A percentile compares a stretch with the other conserved stretches of the same genome.
Evolutionary conservation across 2,797 vertebrate genomes (phyloP).

Genomic region (Gadopsis bispinosus): DNA sequence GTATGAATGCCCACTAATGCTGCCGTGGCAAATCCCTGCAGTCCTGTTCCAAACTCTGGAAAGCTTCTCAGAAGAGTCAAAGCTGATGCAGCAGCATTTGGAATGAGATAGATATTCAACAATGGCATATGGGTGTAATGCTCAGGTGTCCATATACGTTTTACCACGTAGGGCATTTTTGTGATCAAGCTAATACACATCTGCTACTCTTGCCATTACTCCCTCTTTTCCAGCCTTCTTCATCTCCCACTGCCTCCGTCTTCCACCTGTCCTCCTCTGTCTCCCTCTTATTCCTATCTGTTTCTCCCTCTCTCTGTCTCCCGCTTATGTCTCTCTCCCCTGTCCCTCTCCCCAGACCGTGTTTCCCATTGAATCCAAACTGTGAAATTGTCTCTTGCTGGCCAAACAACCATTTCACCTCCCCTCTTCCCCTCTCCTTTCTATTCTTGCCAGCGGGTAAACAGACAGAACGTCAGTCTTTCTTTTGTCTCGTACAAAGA

Average conservation of each 20-base stretch:
- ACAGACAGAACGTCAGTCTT: slow-evolving; percentile 63
- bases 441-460: slow-evolving; percentile 53
- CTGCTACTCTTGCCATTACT: neutral
- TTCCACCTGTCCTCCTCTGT: neutral
- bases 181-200: slow-evolving; percentile 2
- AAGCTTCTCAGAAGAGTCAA: neutral
- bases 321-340: slow-evolving; percentile 8
- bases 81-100: neutral
- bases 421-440: slow-evolving; percentile 28
- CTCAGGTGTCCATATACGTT: neutral
- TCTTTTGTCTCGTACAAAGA: slow-evolving; percentile 66
- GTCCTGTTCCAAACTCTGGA: neutral
- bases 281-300: neutral
- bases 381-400: slow-evolving; percentile 45
- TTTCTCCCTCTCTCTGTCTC: slow-evolving; percentile 22
- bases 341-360: slow-evolving; percentile 36
- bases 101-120: neutral
- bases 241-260: neutral
- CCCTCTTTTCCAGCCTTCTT: neutral
- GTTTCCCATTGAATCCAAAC: slow-evolving; percentile 55
- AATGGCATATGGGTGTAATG: neutral
- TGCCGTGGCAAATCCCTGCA: neutral
- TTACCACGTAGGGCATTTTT: neutral
- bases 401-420: slow-evolving; percentile 50
- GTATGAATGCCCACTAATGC: no score